Percentiles rank a stretch among this genome's conserved stretches.
Conservation (phyloP, 2,888 invertebrate genomes). For the Stenolophus ochropezus region DNA sequence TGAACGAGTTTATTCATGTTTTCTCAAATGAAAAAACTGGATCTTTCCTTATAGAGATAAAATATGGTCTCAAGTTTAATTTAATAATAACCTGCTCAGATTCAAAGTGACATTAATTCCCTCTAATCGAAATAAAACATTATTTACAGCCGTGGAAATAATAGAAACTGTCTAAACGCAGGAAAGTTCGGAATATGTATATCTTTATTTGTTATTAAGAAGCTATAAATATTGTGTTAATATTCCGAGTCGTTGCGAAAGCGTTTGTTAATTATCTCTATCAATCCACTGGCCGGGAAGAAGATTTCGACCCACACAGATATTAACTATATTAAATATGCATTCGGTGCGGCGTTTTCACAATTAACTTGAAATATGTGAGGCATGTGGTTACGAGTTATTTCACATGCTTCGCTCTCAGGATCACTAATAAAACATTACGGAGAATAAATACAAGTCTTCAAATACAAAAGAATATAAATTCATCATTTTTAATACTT, state of each 20-base stretch:
- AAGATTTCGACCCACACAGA: conserved; percentile 36
- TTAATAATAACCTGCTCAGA: conserved; percentile 29
- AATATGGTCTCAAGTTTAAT: background rate
- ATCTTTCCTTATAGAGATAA: conserved; percentile 12
- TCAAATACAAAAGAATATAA: no score
- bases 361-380: conserved; percentile 43
- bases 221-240: conserved; percentile 24
- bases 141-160: conserved; percentile 16
- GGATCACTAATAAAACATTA: no score
- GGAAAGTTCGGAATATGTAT: conserved; percentile 21
- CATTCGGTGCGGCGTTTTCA: conserved; percentile 34
- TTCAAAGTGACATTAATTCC: conserved; percentile 35
- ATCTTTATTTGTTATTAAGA: conserved; percentile 1
- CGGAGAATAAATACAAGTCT: no score
- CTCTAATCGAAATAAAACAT: conserved; percentile 17
- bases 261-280: conserved; percentile 51
- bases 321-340: conserved; percentile 33
- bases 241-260: conserved; percentile 18
- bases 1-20: conserved; percentile 14
- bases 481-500: no score
- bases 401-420: conserved; percentile 5
- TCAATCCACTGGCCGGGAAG: conserved; percentile 28
- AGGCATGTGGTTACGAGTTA: background rate
- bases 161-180: conserved; percentile 27
- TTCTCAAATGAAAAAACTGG: conserved; percentile 14